Conservation (phyloP, 2,113 vertebrate genomes). For the Gadus macrocephalus region DNA sequence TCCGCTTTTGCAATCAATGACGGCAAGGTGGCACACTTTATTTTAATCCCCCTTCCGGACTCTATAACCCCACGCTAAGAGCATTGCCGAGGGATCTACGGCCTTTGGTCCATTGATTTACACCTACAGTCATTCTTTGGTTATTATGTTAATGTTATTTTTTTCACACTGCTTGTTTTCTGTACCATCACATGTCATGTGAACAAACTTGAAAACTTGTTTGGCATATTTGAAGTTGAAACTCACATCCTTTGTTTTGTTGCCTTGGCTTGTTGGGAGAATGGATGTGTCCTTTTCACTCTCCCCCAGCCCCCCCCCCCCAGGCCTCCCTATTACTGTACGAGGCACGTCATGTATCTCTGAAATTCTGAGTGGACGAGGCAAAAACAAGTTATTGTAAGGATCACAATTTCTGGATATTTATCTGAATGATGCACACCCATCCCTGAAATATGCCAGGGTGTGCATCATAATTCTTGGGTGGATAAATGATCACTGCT, state of each 20-base stretch:
- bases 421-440: too few relatives aligned
- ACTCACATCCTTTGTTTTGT: slow-evolving; percentile 65
- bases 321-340: slow-evolving; percentile 24
- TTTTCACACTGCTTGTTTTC: slow-evolving; percentile 13
- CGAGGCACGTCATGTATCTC: slow-evolving; percentile 43
- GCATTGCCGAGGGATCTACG: slow-evolving; percentile 21
- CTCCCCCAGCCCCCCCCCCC: background rate
- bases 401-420: background rate
- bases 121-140: slow-evolving; percentile 4
- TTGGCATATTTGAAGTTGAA: slow-evolving; percentile 54
- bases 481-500: too few relatives aligned
- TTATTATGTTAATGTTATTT: background rate
- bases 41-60: slow-evolving; percentile 68
- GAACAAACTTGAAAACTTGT: slow-evolving; percentile 40
- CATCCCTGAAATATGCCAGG: too few relatives aligned
- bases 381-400: slow-evolving; percentile 26
- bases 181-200: slow-evolving; percentile 25
- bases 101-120: background rate
- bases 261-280: slow-evolving; percentile 2
- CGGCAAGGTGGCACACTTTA: slow-evolving; percentile 50
- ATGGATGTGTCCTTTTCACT: slow-evolving; percentile 7
- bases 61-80: slow-evolving; percentile 54
- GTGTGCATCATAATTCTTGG: too few relatives aligned
- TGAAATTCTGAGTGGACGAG: slow-evolving; percentile 28
- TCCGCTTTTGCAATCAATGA: slow-evolving; percentile 65